Evolutionary conservation across 2,113 vertebrate species (phyloP).

Genomic region (Cyanocitta stelleri): DNA sequence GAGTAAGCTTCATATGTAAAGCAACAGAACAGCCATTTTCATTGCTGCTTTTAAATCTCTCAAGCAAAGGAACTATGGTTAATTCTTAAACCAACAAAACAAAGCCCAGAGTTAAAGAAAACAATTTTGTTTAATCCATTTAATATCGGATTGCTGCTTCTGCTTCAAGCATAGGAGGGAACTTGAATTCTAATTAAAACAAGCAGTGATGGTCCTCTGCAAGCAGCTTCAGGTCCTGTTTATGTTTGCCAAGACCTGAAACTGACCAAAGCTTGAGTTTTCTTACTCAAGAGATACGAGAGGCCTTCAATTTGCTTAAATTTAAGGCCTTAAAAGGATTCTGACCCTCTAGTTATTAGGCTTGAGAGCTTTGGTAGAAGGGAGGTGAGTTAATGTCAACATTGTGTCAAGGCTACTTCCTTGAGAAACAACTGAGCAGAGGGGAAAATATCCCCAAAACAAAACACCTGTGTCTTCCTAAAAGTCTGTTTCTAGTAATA

Average conservation of each 20-base stretch:
- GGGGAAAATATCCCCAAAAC: rapidly evolving
- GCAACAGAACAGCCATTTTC: not conserved
- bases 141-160: not conserved
- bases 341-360: not conserved
- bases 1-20: not conserved
- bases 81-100: not conserved
- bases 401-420: rapidly evolving
- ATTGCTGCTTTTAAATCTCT: not conserved
- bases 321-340: not conserved
- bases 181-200: not conserved
- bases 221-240: not conserved
- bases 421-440: not conserved
- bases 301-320: not conserved
- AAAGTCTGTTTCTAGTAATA: not conserved
- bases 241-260: not conserved
- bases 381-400: not conserved
- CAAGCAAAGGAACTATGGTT: not conserved
- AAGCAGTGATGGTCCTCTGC: not conserved
- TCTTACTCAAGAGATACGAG: not conserved
- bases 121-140: not conserved
- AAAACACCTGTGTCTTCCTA: not conserved
- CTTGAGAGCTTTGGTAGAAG: not conserved
- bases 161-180: not conserved
- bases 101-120: not conserved
- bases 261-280: not conserved